Conservation (phyloP, 2,113 vertebrate species). For the Anas platyrhynchos region DNA sequence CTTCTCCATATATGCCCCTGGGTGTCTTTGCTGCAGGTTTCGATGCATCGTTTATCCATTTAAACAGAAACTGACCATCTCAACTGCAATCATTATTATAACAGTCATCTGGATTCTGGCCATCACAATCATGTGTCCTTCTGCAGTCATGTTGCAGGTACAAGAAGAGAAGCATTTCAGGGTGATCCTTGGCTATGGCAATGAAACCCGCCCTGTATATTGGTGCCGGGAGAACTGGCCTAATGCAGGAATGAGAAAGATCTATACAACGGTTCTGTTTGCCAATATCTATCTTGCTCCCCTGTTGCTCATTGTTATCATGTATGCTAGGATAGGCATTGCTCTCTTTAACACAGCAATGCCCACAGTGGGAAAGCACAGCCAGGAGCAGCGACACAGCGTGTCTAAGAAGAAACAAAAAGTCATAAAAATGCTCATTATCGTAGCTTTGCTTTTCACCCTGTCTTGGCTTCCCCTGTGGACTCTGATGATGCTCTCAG, state of each 20-base stretch:
- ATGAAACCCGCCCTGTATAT: constrained; percentile 82
- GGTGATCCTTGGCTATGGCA: constrained; percentile 79
- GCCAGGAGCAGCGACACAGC: constrained; percentile 75
- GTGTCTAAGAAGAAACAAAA: constrained; percentile 86
- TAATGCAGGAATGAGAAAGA: constrained; percentile 86
- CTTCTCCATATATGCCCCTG: rapidly evolving
- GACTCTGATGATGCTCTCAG: constrained; percentile 93
- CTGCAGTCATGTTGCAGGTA: constrained; percentile 89
- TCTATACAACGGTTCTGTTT: constrained; percentile 92
- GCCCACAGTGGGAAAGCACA: constrained; percentile 67
- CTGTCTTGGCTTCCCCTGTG: constrained; percentile 94
- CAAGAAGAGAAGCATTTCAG: constrained; percentile 84
- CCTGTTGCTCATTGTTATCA: constrained; percentile 85
- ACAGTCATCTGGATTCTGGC: constrained; percentile 89
- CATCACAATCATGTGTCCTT: constrained; percentile 89
- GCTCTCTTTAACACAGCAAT: constrained; percentile 79
- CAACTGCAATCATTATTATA: constrained; percentile 80
- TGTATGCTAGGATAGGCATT: constrained; percentile 88
- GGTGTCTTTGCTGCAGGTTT: constrained; percentile 78
- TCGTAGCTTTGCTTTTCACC: constrained; percentile 88
- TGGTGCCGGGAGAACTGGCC: constrained; percentile 95
- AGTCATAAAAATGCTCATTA: constrained; percentile 90
- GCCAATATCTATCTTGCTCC: constrained; percentile 91
- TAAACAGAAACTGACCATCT: constrained; percentile 88
- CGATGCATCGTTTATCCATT: constrained; percentile 89